Percentiles rank a stretch among this genome's conserved stretches.
phyloP scores from a whole-genome alignment of 1,140 invertebrate species.

The Atopsyche davidsoni region DNA sequence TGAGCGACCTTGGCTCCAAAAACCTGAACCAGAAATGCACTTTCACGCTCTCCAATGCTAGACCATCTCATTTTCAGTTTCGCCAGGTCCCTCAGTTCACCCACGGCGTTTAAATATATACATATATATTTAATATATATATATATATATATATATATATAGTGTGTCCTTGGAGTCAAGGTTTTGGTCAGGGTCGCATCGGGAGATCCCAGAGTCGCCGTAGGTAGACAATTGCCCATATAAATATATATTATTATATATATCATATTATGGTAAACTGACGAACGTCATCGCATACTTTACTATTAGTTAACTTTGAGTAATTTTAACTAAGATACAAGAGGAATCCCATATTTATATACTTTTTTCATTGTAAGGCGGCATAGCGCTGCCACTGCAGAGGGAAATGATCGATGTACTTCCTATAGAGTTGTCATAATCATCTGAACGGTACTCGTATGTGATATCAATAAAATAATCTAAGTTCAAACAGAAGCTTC shows the following conservation, averaged over 20 bases:
- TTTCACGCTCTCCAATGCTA: no score
- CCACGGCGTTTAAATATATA: no score
- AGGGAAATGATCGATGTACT: conserved; percentile 26
- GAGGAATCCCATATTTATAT: conserved; percentile 27
- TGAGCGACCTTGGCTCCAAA: no score
- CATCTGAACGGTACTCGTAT: conserved; percentile 30
- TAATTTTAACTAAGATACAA: conserved; percentile 23
- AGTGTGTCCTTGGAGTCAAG: not conserved
- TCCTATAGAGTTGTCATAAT: conserved; percentile 28
- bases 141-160: not conserved
- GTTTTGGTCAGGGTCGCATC: no score
- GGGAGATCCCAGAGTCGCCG: no score
- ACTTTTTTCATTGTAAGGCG: conserved; percentile 22
- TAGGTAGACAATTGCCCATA: conserved; percentile 17
- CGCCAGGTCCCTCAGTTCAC: no score
- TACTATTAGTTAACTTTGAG: conserved; percentile 9
- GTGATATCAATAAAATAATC: conserved; percentile 30
- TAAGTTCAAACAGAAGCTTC: conserved; percentile 23
- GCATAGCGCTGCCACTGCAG: conserved; percentile 15
- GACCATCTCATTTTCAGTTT: no score
- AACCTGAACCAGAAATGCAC: no score
- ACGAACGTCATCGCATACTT: conserved; percentile 11
- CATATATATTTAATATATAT: no score
- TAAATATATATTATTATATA: no score
- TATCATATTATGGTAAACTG: conserved; percentile 3